These are phyloP conservation scores for Philereme transversata DNA, from an alignment of 2,888 invertebrate genomes.

Conservation along the genomic window DNA sequence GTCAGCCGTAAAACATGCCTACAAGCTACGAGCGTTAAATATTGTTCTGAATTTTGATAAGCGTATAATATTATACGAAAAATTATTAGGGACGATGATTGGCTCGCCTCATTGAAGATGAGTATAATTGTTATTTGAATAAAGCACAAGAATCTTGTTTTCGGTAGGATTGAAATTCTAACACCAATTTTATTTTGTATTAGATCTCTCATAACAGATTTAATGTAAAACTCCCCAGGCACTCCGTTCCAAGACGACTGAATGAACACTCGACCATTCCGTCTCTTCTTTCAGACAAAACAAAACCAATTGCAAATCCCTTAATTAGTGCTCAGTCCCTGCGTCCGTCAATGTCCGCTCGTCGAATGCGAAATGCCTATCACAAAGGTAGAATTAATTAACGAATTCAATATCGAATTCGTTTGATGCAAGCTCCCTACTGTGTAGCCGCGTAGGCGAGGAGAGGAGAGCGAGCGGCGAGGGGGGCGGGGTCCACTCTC, in stretches of 20 bases:
- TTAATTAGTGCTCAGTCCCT: conserved; percentile 49
- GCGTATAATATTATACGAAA: conserved; percentile 11
- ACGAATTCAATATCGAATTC: conserved; percentile 60
- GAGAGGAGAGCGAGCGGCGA: conserved; percentile 25
- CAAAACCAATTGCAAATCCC: conserved; percentile 42
- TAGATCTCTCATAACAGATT: conserved; percentile 4
- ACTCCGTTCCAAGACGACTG: not conserved
- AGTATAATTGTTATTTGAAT: too few species aligned
- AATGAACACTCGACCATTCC: not conserved
- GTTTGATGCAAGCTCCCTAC: conserved; percentile 45
- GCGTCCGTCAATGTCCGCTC: conserved; percentile 47
- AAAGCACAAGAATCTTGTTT: too few species aligned
- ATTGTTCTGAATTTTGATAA: conserved; percentile 19
- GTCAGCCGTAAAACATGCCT: conserved; percentile 29
- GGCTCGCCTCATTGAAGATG: too few species aligned
- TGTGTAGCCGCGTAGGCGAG: conserved; percentile 10
- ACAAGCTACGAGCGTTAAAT: conserved; percentile 20
- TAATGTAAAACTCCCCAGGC: conserved; percentile 4
- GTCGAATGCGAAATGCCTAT: conserved; percentile 49
- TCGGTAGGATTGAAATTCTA: not conserved
- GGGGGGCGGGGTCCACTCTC: conserved; percentile 47
- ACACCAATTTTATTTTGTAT: not conserved
- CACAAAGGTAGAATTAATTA: conserved; percentile 65
- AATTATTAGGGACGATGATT: too few species aligned
- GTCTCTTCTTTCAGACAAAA: conserved; percentile 17